phyloP scores from a whole-genome alignment of 2,113 vertebrate species.

The Anolis sagrei region DNA sequence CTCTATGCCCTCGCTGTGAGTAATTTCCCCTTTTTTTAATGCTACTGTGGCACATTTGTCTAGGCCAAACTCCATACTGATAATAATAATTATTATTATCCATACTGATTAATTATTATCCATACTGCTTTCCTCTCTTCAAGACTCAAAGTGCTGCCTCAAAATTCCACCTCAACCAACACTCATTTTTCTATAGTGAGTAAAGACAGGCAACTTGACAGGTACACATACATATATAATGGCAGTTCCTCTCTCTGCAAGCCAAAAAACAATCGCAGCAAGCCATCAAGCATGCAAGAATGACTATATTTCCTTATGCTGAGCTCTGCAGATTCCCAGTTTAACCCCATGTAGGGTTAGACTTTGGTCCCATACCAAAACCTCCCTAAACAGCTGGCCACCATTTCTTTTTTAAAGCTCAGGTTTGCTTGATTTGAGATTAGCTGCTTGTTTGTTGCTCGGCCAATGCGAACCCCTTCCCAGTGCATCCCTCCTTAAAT shows the following conservation, averaged over 20 bases:
- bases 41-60: too few relatives aligned
- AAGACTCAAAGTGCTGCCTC: too few relatives aligned
- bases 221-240: background rate
- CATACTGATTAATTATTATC: too few relatives aligned
- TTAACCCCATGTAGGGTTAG: conserved; percentile 59
- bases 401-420: conserved; percentile 79
- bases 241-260: background rate
- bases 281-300: conserved; percentile 58
- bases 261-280: conserved; percentile 34
- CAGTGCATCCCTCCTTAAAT: conserved; percentile 35
- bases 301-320: conserved; percentile 53
- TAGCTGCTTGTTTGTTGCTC: conserved; percentile 71
- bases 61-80: too few relatives aligned
- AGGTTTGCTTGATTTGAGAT: conserved; percentile 64
- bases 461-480: conserved; percentile 36
- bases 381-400: conserved; percentile 82
- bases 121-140: too few relatives aligned
- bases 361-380: conserved; percentile 66
- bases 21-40: too few relatives aligned
- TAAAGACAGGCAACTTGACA: too few relatives aligned
- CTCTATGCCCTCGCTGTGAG: too few relatives aligned
- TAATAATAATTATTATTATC: too few relatives aligned
- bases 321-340: conserved; percentile 68
- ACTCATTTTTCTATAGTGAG: too few relatives aligned
- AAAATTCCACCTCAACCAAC: too few relatives aligned